Base-by-base conservation (phyloP, 2,797 vertebrate species). In the Chrosomus eos region DNA sequence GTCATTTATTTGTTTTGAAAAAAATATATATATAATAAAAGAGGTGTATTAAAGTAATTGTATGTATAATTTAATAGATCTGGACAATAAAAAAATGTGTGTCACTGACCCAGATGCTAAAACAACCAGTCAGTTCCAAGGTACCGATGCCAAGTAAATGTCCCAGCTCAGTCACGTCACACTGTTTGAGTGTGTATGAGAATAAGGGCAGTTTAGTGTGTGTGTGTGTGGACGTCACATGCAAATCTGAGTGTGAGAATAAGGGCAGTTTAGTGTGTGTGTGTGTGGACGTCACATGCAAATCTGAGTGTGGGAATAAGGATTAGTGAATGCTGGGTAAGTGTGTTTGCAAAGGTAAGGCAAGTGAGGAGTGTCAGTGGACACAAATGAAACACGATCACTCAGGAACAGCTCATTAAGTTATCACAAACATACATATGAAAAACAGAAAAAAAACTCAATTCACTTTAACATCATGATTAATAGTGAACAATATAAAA, bases 211-310 rank as follows among this genome's bases (percentile, higher is more conserved):
- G 33, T 51, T 38, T n/a, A 33, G 9, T 68, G 62, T 36, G 71
- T 60, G 84, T 55, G 21, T 23, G 53, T 60, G 80, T 53, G 51
- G 7, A 21, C n/a, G 74, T 60, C 62, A 83, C 60, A 40, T 58
- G 26, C 43, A 14, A 18, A 80, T 33, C 19, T 8, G 28, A 67
- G 28, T 21, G 33, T 33, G 33, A 33, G 33, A 33, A 33, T 33
- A 33, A 33, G 33, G 3, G 33, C 33, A 33, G 33, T 33, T 33
- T 33, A 33, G n/a, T 81, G 14, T 68, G 48, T 36, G 60, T 60
- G 84, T 58, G 53, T n/a, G 23, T 51, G 73, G 7, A 21, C n/a
- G 74, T 60, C 62, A 83, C 60, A 40, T 58, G 28, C 45, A 16
- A 19, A 80, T 33, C 19, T 9, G 28, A 67, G 28, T 66, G 11